Evolutionary conservation across 2,888 invertebrate species (phyloP), one percentile per base, ranked within the genome.

Genomic region (Pammene fasciana): DNA sequence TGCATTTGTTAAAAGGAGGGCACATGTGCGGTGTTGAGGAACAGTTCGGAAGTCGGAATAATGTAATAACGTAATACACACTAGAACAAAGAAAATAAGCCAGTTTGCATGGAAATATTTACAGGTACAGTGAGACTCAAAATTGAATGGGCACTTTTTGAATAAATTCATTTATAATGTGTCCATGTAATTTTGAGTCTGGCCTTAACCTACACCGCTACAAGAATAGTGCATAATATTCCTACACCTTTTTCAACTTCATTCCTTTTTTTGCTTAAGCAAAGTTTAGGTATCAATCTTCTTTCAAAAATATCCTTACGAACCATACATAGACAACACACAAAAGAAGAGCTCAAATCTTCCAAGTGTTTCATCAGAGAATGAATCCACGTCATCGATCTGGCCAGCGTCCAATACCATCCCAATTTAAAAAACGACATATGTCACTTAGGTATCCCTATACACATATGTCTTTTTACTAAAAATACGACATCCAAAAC

Each of bases 331-430:
- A 50, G 16, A 41, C n/a, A 18, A 18, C 18, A n/a, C 41, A 52
- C 62, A 52, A 52, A 62, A 62, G n/a, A 61, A 52, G n/a, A 41
- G 62, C 65, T 59, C 59, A 59, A 65, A 70, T 64, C 48, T 50
- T 50, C 55, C 16, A 52, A 70, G 68, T 70, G 65, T 65, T 70
- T 60, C 68, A 65, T 65, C 59, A 54, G 62, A 64, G 59, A 52
- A 61, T 55, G 67, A 67, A 64, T 46, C 48, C 54, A 50, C 59
- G 14, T 60, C 73, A 76, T 78, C 77, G 77, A 79, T 76, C 75
- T 73, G 72, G 72, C 75, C 78, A 64, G 70, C 71, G 78, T 80
- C 82, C 81, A 82, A 78, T 73, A 73, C 73, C 75, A 41, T 13
- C n/a, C 34, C 13, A 57, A 41, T 18, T 41, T 8, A 11, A 16